A percentile compares a stretch with the other conserved stretches of the same genome.
These are phyloP conservation scores for Drosophila putrida DNA, from an alignment of 2,888 invertebrate genomes.

Conservation along the genomic window DNA sequence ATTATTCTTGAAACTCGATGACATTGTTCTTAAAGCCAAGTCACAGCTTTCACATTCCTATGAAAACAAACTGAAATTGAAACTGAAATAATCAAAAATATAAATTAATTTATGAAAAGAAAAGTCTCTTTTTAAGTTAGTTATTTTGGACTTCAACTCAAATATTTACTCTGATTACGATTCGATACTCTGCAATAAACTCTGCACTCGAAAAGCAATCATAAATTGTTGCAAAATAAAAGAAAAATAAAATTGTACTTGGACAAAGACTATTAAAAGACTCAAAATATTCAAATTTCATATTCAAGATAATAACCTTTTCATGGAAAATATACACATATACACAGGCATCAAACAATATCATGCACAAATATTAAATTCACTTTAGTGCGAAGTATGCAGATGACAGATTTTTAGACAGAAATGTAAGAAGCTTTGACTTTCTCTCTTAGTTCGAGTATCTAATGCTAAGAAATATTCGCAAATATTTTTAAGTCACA, in stretches of 20 bases:
- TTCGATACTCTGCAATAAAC: background rate
- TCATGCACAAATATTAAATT: slow-evolving; percentile 55
- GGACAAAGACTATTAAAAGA: slow-evolving; percentile 25
- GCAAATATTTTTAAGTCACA: slow-evolving; percentile 61
- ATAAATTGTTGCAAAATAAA: slow-evolving; percentile 51
- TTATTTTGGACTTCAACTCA: background rate
- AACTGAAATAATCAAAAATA: slow-evolving; percentile 18
- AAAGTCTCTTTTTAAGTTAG: background rate
- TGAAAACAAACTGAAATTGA: background rate
- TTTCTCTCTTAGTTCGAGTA: background rate
- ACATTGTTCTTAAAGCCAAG: background rate
- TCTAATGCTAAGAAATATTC: slow-evolving; percentile 21
- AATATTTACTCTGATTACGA: background rate
- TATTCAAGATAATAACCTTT: slow-evolving; percentile 50
- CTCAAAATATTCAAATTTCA: slow-evolving; percentile 45
- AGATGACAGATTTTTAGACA: slow-evolving; percentile 55
- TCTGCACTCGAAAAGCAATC: slow-evolving; percentile 49
- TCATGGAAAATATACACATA: slow-evolving; percentile 10
- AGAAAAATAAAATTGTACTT: slow-evolving; percentile 5
- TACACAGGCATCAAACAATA: slow-evolving; percentile 11
- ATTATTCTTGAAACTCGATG: slow-evolving; percentile 25
- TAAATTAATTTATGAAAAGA: slow-evolving; percentile 25
- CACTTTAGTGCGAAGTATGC: slow-evolving; percentile 63
- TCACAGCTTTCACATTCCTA: no score
- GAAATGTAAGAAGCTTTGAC: background rate